A percentile compares a stretch with the other conserved stretches of the same genome.
phyloP scores from a whole-genome alignment of 1,140 invertebrate genomes.

The Stenopsyche tienmushanensis region DNA sequence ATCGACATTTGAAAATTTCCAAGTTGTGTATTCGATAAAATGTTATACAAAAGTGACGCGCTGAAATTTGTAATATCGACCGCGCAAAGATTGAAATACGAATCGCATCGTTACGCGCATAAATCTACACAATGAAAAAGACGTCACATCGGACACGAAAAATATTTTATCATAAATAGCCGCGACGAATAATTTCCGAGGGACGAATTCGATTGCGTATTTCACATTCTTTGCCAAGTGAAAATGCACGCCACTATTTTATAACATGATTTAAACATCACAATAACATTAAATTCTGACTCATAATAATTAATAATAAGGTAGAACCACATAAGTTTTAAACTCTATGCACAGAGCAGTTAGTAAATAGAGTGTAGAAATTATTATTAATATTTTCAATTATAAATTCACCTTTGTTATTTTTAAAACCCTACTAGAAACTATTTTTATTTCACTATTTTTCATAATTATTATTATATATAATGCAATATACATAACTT shows the following conservation, averaged over 20 bases:
- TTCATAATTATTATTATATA: slow-evolving; percentile 38
- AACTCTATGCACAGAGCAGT: slow-evolving; percentile 26
- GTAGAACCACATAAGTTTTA: slow-evolving; percentile 22
- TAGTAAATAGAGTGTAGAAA: slow-evolving; percentile 33
- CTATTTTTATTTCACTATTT: slow-evolving; percentile 40
- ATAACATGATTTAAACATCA: slow-evolving; percentile 13
- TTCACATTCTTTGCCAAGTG: no score
- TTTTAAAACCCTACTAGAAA: slow-evolving; percentile 40
- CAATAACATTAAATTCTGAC: slow-evolving; percentile 21
- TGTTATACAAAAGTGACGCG: no score
- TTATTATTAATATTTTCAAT: slow-evolving; percentile 36
- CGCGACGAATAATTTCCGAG: no score
- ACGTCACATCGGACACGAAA: no score
- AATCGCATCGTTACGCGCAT: no score
- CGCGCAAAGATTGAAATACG: no score
- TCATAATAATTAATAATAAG: slow-evolving; percentile 29
- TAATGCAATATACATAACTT: slow-evolving; percentile 41
- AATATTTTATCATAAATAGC: no score
- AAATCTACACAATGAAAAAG: no score
- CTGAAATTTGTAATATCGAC: no score
- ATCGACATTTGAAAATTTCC: slow-evolving; percentile 9
- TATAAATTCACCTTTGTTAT: slow-evolving; percentile 33
- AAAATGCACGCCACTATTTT: not conserved
- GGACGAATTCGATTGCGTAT: no score
- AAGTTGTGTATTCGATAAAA: no score